Evolutionary conservation across 2,113 vertebrate species (phyloP).

Genomic region (Toxostoma redivivum): DNA sequence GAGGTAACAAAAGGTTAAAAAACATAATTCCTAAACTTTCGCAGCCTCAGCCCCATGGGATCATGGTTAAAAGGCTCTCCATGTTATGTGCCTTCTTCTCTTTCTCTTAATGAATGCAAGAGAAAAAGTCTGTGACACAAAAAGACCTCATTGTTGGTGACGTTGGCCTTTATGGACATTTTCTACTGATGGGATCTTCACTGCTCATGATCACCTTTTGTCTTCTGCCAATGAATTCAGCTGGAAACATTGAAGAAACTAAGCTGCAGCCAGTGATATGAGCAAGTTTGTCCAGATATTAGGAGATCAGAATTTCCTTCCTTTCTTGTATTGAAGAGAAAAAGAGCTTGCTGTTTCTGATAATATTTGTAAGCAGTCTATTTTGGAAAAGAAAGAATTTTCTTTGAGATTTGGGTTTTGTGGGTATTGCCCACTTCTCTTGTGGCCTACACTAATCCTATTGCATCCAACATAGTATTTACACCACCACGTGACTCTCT

Average conservation of each 20-base stretch:
- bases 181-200: not conserved
- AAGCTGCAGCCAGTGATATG: not conserved
- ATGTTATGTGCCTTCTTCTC: not conserved
- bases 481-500: not conserved
- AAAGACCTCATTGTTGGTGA: not conserved
- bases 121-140: not conserved
- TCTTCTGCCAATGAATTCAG: not conserved
- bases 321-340: not conserved
- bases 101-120: not conserved
- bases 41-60: accelerated
- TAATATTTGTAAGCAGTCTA: not conserved
- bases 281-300: not conserved
- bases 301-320: not conserved
- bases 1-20: not conserved
- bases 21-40: not conserved
- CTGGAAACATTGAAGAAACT: not conserved
- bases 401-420: not conserved
- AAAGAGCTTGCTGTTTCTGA: not conserved
- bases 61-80: not conserved
- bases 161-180: accelerated
- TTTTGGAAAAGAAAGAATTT: not conserved
- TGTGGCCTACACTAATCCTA: not conserved
- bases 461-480: not conserved
- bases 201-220: not conserved
- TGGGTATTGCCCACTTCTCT: not conserved